These are phyloP conservation scores for Sterna hirundo DNA, from an alignment of 2,113 vertebrate genomes.

Conservation along the genomic window DNA sequence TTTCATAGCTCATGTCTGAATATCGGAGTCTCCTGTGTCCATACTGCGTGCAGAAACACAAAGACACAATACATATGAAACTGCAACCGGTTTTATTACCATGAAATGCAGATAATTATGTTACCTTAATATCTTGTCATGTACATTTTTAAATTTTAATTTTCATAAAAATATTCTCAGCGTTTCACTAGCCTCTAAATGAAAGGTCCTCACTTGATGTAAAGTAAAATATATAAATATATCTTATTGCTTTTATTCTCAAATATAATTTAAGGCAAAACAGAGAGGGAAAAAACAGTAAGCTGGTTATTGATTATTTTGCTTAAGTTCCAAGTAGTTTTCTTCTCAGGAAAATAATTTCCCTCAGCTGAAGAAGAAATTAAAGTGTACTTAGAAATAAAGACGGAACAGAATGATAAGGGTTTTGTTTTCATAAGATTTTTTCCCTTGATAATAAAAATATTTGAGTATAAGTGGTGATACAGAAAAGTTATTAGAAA, in stretches of 20 bases:
- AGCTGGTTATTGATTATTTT: slow-evolving; percentile 26
- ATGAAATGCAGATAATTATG: background rate
- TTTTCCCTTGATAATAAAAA: background rate
- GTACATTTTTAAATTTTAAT: background rate
- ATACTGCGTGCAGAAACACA: background rate
- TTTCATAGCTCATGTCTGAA: background rate
- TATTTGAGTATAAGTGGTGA: background rate
- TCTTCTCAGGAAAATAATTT: slow-evolving; percentile 51
- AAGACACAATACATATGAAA: background rate
- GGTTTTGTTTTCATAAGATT: background rate
- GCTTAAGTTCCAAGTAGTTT: slow-evolving; percentile 47
- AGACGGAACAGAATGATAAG: background rate
- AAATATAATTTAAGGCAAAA: background rate
- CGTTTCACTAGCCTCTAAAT: background rate
- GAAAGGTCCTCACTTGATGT: background rate
- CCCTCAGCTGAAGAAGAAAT: slow-evolving; percentile 36
- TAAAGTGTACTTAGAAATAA: slow-evolving; percentile 44
- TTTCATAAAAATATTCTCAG: background rate
- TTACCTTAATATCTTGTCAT: background rate
- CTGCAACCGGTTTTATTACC: background rate
- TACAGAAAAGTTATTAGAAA: background rate
- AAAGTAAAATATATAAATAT: slow-evolving; percentile 6
- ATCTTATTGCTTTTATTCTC: slow-evolving; percentile 41
- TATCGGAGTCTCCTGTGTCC: background rate
- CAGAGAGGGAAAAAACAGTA: slow-evolving; percentile 13